Conservation (phyloP, 2,113 vertebrate genomes). For the Sylvia atricapilla region DNA sequence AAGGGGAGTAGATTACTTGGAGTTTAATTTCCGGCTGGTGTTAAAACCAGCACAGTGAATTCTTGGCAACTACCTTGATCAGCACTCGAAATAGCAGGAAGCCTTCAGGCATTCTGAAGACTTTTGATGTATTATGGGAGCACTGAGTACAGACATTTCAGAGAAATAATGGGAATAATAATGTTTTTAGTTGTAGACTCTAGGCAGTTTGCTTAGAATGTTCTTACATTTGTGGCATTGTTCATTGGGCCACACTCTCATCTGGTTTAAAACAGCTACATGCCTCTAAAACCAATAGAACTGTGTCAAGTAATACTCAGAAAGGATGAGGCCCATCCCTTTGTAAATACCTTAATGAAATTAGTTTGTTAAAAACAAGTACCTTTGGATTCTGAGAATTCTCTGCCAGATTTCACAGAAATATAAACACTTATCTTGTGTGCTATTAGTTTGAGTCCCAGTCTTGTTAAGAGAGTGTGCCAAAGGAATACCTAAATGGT, state of each 20-base stretch:
- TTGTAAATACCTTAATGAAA: not conserved
- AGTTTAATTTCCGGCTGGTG: not conserved
- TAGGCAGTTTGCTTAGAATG: not conserved
- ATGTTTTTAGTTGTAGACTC: not conserved
- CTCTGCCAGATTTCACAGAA: not conserved
- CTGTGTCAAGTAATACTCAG: not conserved
- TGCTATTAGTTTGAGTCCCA: not conserved
- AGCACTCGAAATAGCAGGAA: not conserved
- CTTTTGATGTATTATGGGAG: not conserved
- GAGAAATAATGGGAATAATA: not conserved
- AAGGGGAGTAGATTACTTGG: not conserved
- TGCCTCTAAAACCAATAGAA: not conserved
- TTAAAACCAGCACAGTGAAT: not conserved
- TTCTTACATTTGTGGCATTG: not conserved
- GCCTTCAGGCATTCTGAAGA: not conserved
- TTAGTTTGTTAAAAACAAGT: not conserved
- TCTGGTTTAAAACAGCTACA: not conserved
- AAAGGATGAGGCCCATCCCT: not conserved
- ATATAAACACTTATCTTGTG: not conserved
- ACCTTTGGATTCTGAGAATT: not conserved
- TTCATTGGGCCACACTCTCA: not conserved
- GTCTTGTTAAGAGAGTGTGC: not conserved
- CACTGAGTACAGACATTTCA: not conserved
- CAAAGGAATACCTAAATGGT: slow-evolving; percentile 54
- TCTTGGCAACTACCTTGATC: not conserved